phyloP scores from a whole-genome alignment of 2,113 vertebrate species.

The Cranoglanis bouderius region DNA sequence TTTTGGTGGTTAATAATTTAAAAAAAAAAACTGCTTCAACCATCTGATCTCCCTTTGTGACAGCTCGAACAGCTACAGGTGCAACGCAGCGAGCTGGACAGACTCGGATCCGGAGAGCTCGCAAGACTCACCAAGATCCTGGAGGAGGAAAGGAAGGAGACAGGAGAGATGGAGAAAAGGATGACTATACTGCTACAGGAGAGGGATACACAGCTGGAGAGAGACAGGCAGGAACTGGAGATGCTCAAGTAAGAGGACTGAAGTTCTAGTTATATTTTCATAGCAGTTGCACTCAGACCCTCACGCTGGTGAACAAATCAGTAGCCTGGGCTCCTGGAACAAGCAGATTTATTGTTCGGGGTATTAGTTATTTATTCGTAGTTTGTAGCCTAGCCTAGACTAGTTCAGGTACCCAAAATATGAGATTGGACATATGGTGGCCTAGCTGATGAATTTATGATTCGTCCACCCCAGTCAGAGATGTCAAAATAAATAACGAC shows the following conservation, averaged over 20 bases:
- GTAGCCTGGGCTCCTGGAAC: background rate
- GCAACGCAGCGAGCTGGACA: slow-evolving; percentile 79
- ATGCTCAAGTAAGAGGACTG: slow-evolving; percentile 63
- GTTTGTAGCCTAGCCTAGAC: too few species aligned
- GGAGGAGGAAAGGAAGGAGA: slow-evolving; percentile 67
- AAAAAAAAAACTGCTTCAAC: background rate
- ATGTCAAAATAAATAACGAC: too few species aligned
- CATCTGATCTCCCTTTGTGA: background rate
- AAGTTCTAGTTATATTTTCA: background rate
- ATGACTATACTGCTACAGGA: slow-evolving; percentile 58
- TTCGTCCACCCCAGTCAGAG: too few species aligned
- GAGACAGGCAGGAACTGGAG: slow-evolving; percentile 68
- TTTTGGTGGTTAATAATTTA: background rate
- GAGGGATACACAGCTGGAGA: slow-evolving; percentile 60
- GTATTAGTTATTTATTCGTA: too few species aligned
- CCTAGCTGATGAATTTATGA: background rate
- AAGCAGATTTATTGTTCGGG: background rate
- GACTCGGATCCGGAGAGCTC: slow-evolving; percentile 80
- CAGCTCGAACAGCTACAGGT: slow-evolving; percentile 85
- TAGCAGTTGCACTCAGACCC: background rate
- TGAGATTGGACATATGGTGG: too few species aligned
- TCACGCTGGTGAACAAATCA: background rate
- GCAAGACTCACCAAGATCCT: slow-evolving; percentile 76
- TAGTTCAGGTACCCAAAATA: too few species aligned
- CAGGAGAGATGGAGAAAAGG: slow-evolving; percentile 56